Evolutionary conservation across 2,113 vertebrate species (phyloP).

Genomic region (Ceuthmochares aereus): DNA sequence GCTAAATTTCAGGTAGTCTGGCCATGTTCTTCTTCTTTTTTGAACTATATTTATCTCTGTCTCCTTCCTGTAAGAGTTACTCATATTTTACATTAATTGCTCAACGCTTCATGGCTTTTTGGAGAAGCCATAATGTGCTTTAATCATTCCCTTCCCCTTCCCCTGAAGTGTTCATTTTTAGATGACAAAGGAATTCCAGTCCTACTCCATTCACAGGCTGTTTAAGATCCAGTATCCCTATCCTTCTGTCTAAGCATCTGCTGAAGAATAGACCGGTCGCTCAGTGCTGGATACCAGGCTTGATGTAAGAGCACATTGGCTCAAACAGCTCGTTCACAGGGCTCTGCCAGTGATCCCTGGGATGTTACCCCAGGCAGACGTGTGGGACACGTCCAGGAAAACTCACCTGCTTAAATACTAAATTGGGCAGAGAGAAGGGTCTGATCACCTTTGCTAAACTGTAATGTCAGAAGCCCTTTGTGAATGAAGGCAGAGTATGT

Average conservation of each 20-base stretch:
- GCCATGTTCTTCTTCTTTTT: not conserved
- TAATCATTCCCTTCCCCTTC: not conserved
- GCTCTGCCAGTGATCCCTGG: not conserved
- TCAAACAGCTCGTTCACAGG: not conserved
- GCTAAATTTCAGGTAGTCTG: not conserved
- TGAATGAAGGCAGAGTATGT: not conserved
- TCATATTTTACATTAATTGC: not conserved
- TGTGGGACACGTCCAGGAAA: not conserved
- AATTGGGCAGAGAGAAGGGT: not conserved
- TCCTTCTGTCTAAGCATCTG: not conserved
- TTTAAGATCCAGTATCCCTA: not conserved
- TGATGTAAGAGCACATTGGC: not conserved
- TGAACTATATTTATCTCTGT: accelerated
- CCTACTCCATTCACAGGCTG: not conserved
- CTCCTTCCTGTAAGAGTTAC: not conserved
- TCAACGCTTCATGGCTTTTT: not conserved
- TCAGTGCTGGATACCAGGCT: not conserved
- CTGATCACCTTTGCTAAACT: not conserved
- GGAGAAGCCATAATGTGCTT: not conserved
- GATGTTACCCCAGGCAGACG: not conserved
- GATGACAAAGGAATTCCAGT: not conserved
- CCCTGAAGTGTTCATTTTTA: not conserved
- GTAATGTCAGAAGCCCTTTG: not conserved
- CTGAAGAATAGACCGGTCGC: not conserved
- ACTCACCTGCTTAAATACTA: not conserved